Conservation (phyloP, 2,113 vertebrate species). For the Anarhynchus alexandrinus region DNA sequence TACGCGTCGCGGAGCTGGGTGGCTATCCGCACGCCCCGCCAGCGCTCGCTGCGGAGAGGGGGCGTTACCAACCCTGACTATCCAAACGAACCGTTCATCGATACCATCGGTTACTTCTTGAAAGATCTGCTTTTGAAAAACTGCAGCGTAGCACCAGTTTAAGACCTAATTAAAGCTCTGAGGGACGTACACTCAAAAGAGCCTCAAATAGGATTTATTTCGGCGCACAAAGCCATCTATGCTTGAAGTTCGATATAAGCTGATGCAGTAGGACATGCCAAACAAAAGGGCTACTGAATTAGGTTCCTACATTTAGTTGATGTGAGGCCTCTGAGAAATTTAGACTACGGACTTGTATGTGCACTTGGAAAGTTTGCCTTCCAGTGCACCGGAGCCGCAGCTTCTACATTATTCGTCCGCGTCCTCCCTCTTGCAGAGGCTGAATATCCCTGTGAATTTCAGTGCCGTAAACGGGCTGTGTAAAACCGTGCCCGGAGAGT, state of each 20-base stretch:
- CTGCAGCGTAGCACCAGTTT: neutral
- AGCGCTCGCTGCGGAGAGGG: neutral
- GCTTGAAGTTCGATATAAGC: neutral
- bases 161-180: neutral
- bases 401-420: neutral
- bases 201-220: neutral
- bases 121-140: neutral
- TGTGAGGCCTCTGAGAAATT: neutral
- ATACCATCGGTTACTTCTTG: neutral
- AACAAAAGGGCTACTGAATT: neutral
- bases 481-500: neutral
- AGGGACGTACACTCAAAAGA: neutral
- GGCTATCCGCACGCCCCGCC: neutral
- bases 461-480: neutral
- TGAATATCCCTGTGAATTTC: neutral
- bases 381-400: neutral
- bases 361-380: neutral
- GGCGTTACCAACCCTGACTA: neutral
- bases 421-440: neutral
- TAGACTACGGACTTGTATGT: fast-evolving
- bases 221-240: neutral
- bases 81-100: neutral
- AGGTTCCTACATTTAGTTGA: neutral
- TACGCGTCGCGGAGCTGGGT: fast-evolving
- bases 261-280: neutral